These are phyloP conservation scores for Knipowitschia caucasica DNA, from an alignment of 2,797 vertebrate genomes.

Conservation along the genomic window DNA sequence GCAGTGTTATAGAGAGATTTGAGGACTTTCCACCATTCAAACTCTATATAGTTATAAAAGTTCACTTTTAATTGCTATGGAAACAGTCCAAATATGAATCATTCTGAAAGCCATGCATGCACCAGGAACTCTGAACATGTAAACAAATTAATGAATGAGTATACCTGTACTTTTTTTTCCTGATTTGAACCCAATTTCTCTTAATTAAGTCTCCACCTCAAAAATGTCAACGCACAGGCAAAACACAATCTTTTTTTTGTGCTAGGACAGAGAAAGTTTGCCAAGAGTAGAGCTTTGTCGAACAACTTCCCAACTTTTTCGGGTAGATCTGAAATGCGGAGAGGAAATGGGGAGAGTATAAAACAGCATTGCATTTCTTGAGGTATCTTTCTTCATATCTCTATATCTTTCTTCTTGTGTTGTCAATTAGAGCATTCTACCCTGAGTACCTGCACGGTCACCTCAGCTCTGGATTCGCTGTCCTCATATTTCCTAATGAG, in stretches of 20 bases:
- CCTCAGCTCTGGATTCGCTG: constrained; percentile 50
- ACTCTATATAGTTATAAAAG: no score
- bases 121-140: no score
- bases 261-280: constrained; percentile 16
- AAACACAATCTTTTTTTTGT: constrained; percentile 6
- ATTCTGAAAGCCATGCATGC: no score
- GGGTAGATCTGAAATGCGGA: constrained; percentile 41
- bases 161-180: no score
- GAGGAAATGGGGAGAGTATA: constrained; percentile 11
- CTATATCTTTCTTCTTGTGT: constrained; percentile 58
- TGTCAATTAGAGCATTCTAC: constrained; percentile 68
- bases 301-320: constrained; percentile 43
- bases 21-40: no score
- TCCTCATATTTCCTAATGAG: constrained; percentile 67
- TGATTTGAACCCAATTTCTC: not conserved
- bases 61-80: no score
- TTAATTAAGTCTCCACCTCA: not conserved
- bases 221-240: not conserved
- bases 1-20: no score
- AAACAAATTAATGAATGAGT: no score
- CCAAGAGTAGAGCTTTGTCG: constrained; percentile 33
- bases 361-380: constrained; percentile 16
- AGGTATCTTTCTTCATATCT: no score
- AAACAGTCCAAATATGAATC: no score
- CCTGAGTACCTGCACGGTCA: constrained; percentile 64